Evolutionary conservation across 2,888 invertebrate genomes (phyloP), one percentile per base, ranked within the genome.

Genomic region (Drosophila recens): DNA sequence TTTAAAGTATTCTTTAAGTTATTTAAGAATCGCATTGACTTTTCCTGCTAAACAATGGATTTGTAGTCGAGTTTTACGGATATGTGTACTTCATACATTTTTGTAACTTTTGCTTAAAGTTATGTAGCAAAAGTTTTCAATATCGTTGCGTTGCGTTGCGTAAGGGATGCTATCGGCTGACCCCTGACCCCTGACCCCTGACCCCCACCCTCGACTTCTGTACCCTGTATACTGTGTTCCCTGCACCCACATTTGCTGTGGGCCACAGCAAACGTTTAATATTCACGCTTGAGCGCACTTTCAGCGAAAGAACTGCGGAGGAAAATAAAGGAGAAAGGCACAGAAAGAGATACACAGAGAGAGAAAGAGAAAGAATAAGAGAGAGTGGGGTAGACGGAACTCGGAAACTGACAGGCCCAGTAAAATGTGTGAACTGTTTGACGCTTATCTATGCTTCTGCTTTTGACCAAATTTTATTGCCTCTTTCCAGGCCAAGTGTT

Each of bases 391-490:
- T 8, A 42, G 57, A 56, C 66, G 63, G 72, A 67, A 58, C 56
- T 62, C 69, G 68, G 61, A 49, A 75, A 66, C 71, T 70, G 77
- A 61, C 56, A 71, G 68, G 33, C 63, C 57, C 49, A 77, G 63
- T 59, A 57, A 83, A 83, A 88, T 89, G 88, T 85, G 90, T 87
- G 88, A 85, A 85, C 82, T 75, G 88, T 77, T 89, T 87, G 88
- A 88, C 88, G 84, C 90, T 85, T 85, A 85, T 89, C 84, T 85
- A 67, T 82, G 80, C 67, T 74, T 67, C 69, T 76, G 73, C 86
- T 85, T 85, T 89, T 85, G 84, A 87, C 84, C 84, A 85, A 85
- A 86, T 89, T 89, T 87, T 85, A 85, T 85, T 85, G 88, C 90
- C 88, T 67, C 75, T 79, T 89, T 85, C 90, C 84, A 87, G 88